A percentile compares a stretch with the other conserved stretches of the same genome.
Conservation (phyloP, 2,888 invertebrate species). For the Thelaira solivaga region DNA sequence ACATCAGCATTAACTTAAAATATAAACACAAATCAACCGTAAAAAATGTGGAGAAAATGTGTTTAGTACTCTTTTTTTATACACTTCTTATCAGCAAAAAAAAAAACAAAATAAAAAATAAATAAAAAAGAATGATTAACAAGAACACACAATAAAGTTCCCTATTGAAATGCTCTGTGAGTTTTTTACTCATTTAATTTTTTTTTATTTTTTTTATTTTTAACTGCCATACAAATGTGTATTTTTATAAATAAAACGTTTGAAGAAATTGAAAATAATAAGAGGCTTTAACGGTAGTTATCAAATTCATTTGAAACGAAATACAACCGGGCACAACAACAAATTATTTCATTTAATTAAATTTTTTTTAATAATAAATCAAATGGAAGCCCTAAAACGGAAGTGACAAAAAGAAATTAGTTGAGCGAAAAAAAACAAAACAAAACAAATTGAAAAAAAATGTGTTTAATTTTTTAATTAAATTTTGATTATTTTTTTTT, state of each 20-base stretch:
- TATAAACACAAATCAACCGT: slow-evolving; percentile 22
- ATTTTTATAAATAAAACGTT: slow-evolving; percentile 3
- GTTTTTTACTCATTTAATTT: background rate
- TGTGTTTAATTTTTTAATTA: slow-evolving; percentile 13
- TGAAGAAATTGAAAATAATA: slow-evolving; percentile 39
- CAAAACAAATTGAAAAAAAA: slow-evolving; percentile 5
- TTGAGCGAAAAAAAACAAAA: background rate
- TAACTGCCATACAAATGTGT: slow-evolving; percentile 25
- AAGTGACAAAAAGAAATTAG: slow-evolving; percentile 23
- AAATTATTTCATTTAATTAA: background rate
- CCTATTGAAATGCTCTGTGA: background rate
- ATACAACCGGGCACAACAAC: slow-evolving; percentile 26
- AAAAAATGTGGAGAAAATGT: background rate
- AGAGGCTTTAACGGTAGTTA: slow-evolving; percentile 47
- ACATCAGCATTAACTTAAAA: slow-evolving; percentile 23
- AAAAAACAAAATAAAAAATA: too few relatives aligned
- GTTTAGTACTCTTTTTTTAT: background rate
- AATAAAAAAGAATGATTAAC: slow-evolving; percentile 35
- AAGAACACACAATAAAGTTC: slow-evolving; percentile 19
- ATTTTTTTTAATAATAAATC: background rate
- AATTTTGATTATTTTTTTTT: background rate
- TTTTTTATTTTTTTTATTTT: background rate
- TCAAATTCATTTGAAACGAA: slow-evolving; percentile 37
- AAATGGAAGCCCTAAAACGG: slow-evolving; percentile 33
- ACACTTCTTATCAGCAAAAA: slow-evolving; percentile 31